Evolutionary conservation across 2,797 vertebrate genomes (phyloP), one percentile per base, ranked within the genome.

Genomic region (Leptoclinus maculatus): DNA sequence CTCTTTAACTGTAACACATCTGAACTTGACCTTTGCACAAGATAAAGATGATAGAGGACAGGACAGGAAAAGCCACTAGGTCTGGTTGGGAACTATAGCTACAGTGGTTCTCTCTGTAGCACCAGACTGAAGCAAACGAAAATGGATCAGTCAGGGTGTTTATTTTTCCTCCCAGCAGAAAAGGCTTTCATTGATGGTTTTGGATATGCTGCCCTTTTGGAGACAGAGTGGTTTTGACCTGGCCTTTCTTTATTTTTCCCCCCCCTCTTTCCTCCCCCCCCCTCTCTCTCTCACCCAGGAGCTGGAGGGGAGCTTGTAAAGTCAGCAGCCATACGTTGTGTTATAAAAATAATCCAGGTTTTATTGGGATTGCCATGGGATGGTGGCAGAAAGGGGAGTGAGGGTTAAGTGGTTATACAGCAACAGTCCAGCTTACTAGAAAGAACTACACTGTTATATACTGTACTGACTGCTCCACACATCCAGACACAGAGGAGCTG

Each of bases 281-380:
- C 4, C 47, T 12, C 81, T 59, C 80, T 59, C 64, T 69, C 74
- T 81, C 87, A 79, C 76, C 83, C 79, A 74, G 85, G 74, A 76
- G 88, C 86, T 83, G 74, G 83, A 79, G 83, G 78, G 80, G 81
- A 79, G 87, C 92, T 91, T 92, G 90, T 93, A 93, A 94, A 94
- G 91, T 94, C 93, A 91, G 92, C 85, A 92, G 89, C 88, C 79
- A 83, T 84, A 89, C 78, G 83, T 89, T 84, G 78, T 78, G 82
- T 90, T 94, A 92, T 91, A 92, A 94, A 94, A 95, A 95, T 94
- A 95, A 95, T 95, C 93, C 91, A 78, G 76, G 85, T 93, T 95
- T 95, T 94, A 95, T 91, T 95, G 89, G 90, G 91, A 91, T 90
- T 90, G 90, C 87, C 75, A 85, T 78, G 82, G 89, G 89, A 84